phyloP scores from a whole-genome alignment of 1,140 invertebrate genomes.

The Bombyx mandarina region DNA sequence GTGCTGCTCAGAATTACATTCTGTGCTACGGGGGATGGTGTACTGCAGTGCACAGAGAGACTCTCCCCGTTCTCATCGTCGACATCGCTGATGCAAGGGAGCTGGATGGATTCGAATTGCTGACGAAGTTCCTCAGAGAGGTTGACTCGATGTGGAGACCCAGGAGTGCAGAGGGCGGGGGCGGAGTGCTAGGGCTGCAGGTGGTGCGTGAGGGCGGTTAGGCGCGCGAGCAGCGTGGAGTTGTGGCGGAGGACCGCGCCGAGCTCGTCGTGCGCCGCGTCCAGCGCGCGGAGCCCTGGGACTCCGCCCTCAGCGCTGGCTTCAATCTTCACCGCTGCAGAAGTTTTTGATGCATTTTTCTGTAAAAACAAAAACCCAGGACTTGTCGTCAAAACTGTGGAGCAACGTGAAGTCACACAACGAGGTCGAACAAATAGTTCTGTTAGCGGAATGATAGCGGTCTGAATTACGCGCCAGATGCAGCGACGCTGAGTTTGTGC shows the following conservation, averaged over 20 bases:
- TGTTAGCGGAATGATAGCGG: background rate
- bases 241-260: conserved; percentile 24
- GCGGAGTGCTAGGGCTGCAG: conserved; percentile 31
- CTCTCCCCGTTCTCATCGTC: conserved; percentile 7
- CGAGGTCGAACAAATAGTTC: background rate
- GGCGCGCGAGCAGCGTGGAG: conserved; percentile 36
- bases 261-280: conserved; percentile 38
- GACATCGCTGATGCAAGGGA: conserved; percentile 6
- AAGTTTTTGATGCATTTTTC: conserved; percentile 13
- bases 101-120: conserved; percentile 23
- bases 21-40: background rate
- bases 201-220: conserved; percentile 21
- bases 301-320: conserved; percentile 12
- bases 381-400: too few species aligned
- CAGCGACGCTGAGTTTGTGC: background rate
- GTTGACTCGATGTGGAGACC: conserved; percentile 24
- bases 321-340: conserved; percentile 8
- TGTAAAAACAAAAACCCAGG: conserved; percentile 7
- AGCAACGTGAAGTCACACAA: background rate
- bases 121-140: conserved; percentile 18
- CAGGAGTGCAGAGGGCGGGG: conserved; percentile 8
- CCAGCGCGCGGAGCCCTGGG: conserved; percentile 35
- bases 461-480: background rate
- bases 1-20: too few species aligned
- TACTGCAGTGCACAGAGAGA: background rate